Evolutionary conservation across 2,113 vertebrate genomes (phyloP), one percentile per base, ranked within the genome.

Genomic region (Cricetomys ansorgei): DNA sequence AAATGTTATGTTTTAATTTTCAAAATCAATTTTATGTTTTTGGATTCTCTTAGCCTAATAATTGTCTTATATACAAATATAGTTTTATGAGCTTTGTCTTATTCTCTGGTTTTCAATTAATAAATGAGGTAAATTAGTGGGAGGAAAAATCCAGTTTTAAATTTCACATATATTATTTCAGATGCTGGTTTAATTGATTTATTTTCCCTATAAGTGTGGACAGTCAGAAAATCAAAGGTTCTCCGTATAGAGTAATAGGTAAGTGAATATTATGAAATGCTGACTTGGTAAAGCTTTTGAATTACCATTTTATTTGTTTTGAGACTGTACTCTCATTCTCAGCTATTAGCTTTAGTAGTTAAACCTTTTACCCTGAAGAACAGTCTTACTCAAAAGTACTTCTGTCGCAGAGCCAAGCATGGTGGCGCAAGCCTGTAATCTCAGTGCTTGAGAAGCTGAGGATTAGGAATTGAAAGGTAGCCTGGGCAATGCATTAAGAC

Each of bases 191-290:
- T 77, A 83, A 76, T 83, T 97, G 80, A 92, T 88, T 77, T 86
- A 59, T 88, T 91, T 97, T 92, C 75, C 16, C 31, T 17, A 0
- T 83, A 98, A 98, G 93, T 95, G 70, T 88, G 7, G 83, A 96
- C 97, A 98, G 90, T 96, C 92, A 92, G 88, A 97, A 83, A 97
- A 86, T 96, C 81, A 95, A 93, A 96, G 34, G 72, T 92, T 98
- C 94, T 96, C 57, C 97, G 0, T 21, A 96, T 96, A 97, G 53
- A 97, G 93, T 94, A 97, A 65, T 83, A 98, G 97, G 98, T 98
- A 93, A 98, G 94, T 97, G 76, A 73, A 57, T 73, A 88, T 45
- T 83, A 85, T 31, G 45, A 6, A 62, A 83, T 97, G 95, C 97
- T 95, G 45, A 92, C 0, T 86, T 94, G 72, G 92, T 81, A 70